phyloP scores from a whole-genome alignment of 1,140 invertebrate species.

The Meteorus sp. region DNA sequence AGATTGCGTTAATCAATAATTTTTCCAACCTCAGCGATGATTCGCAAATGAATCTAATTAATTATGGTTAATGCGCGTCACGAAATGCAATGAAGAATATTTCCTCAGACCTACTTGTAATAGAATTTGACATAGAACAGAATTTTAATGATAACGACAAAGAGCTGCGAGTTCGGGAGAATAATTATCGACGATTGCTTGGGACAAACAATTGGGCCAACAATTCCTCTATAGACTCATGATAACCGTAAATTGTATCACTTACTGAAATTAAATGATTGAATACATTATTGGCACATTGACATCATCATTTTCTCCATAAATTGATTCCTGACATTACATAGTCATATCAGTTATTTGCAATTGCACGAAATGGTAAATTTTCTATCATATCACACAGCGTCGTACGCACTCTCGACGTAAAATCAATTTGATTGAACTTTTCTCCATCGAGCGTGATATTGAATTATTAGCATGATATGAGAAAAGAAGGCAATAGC shows the following conservation, averaged over 20 bases:
- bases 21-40: too few species aligned
- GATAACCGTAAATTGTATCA: slow-evolving; percentile 15
- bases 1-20: too few species aligned
- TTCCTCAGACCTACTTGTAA: neutral
- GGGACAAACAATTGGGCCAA: neutral
- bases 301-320: neutral
- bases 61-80: too few species aligned
- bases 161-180: neutral
- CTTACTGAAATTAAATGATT: slow-evolving; percentile 10
- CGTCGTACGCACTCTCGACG: too few species aligned
- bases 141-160: slow-evolving; percentile 1
- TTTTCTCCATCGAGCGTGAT: too few species aligned
- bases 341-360: neutral
- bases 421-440: too few species aligned
- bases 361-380: neutral
- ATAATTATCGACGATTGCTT: slow-evolving; percentile 5
- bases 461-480: too few species aligned
- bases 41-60: too few species aligned
- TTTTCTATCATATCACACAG: too few species aligned
- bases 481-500: too few species aligned
- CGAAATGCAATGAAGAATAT: too few species aligned
- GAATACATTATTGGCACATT: slow-evolving; percentile 7
- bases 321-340: neutral
- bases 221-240: slow-evolving; percentile 16
- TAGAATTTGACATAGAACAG: neutral